Evolutionary conservation across 2,113 vertebrate genomes (phyloP), one percentile per base, ranked within the genome.

Genomic region (Monopterus albus): DNA sequence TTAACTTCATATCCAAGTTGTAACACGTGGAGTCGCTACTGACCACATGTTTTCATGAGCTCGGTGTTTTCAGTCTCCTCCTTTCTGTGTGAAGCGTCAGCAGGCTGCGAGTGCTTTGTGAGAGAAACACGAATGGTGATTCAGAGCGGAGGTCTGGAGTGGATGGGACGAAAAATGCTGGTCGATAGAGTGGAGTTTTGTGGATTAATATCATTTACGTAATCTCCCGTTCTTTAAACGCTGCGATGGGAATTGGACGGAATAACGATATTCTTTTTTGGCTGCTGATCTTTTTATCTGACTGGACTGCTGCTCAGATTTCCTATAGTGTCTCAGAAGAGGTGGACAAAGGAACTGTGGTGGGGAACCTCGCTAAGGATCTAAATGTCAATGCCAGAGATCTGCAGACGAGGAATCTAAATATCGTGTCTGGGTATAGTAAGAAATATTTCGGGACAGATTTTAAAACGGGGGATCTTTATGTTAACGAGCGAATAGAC

Each of bases 401-500:
- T 9, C 52, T 94, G 35, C 83, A 88, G 39, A 74, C 75, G 3
- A 89, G 93, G 46, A 90, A 67, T 82, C 86, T 94, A 2, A 86
- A 79, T 39, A 87, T 95, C 12, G 74, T 88, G 6, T 89, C 92
- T 17, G 86, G 87, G 13, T 81, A 89, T 59, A 92, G 77, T 79
- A 85, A 83, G 84, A 84, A 61, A 66, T 89, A 87, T 56, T 83
- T 89, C 6, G 58, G 81, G 5, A 7, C 42, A 0, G 70, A 88
- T 79, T 59, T 76, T 9, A 72, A 84, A 3, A 82, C 87, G 29
- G 87, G 83, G 7, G 85, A 91, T 58, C 86, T 96, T 46, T 72
- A 81, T 69, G 77, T 95, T 21, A 90, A 88, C 21, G 92, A 94
- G 20, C 91, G 89, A 78, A 85, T 95, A 61, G 93, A 96, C 83